Evolutionary conservation across 2,113 vertebrate genomes (phyloP).

Genomic region (Rallus limicola): DNA sequence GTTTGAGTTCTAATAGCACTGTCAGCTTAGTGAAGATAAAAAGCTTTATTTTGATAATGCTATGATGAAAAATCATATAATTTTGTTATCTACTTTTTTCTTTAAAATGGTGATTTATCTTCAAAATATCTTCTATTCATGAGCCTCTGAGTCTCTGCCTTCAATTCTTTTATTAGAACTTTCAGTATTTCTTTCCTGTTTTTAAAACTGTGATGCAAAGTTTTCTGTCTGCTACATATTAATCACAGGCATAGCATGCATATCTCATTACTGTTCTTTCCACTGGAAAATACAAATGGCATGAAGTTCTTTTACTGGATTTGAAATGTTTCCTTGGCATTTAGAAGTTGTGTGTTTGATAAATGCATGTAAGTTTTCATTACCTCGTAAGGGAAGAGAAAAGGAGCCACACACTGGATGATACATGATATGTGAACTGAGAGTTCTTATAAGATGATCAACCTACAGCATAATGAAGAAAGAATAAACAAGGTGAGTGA

Average conservation of each 20-base stretch:
- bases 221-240: not conserved
- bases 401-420: not conserved
- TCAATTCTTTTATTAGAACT: not conserved
- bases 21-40: not conserved
- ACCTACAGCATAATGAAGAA: not conserved
- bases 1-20: not conserved
- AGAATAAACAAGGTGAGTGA: not conserved
- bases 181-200: not conserved
- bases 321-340: not conserved
- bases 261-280: not conserved
- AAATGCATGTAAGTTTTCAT: not conserved
- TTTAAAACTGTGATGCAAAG: not conserved
- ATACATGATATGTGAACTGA: not conserved
- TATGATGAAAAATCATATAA: not conserved
- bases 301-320: not conserved
- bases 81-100: not conserved
- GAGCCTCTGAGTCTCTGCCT: not conserved
- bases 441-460: not conserved
- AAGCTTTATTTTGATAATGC: not conserved
- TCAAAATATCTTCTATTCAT: not conserved
- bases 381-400: not conserved
- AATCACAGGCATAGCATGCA: not conserved
- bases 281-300: not conserved
- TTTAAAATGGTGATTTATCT: not conserved
- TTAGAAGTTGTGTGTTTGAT: not conserved